Percentiles rank a stretch among this genome's conserved stretches.
phyloP scores from a whole-genome alignment of 2,113 vertebrate species.

The Oenanthe melanoleuca region DNA sequence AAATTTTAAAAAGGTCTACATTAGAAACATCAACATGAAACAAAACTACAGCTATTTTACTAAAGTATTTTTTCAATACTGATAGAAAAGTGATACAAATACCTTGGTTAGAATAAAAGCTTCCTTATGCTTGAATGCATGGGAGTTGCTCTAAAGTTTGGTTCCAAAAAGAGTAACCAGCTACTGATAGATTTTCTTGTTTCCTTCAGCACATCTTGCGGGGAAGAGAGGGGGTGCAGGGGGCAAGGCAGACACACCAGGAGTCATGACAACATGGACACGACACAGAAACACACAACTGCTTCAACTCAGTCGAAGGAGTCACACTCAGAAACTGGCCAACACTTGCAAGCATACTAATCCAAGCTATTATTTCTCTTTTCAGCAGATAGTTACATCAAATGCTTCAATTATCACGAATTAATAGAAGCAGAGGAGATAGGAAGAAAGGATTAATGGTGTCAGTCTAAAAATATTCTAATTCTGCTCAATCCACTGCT shows the following conservation, averaged over 20 bases:
- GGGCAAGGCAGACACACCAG: accelerated
- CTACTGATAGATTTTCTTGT: not conserved
- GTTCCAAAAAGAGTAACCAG: not conserved
- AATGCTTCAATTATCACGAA: not conserved
- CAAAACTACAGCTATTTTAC: not conserved
- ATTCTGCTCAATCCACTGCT: not conserved
- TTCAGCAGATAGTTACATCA: not conserved
- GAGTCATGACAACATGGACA: not conserved
- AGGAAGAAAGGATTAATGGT: not conserved
- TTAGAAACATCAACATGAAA: not conserved
- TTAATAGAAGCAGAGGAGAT: not conserved
- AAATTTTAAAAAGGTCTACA: not conserved
- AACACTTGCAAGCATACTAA: not conserved
- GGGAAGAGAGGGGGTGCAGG: not conserved
- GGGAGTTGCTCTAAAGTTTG: not conserved
- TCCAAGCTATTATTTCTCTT: not conserved
- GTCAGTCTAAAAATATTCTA: not conserved
- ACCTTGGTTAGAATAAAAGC: not conserved
- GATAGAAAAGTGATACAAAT: not conserved
- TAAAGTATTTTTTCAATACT: not conserved
- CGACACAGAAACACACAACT: not conserved
- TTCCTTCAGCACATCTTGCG: not conserved
- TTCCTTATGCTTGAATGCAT: not conserved
- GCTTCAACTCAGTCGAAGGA: not conserved
- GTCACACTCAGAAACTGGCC: not conserved